Base-by-base conservation (phyloP, 2,113 vertebrate genomes). In the Nothobranchius kuhntae region DNA sequence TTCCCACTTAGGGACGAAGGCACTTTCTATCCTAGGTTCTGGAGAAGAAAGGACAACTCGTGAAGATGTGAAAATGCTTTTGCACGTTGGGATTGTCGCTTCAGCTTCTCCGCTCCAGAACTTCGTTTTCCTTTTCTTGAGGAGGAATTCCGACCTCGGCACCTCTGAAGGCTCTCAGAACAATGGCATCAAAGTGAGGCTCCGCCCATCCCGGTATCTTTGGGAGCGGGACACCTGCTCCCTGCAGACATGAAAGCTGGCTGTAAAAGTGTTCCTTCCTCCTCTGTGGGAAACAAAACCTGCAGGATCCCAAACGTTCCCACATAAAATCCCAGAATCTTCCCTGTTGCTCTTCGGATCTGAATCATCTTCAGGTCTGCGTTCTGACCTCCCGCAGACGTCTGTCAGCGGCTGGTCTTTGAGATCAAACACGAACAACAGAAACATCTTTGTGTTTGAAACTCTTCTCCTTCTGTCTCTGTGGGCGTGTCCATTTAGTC, bases 151-250 rank as follows among this genome's bases (percentile, higher is more conserved):
- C 21, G 35, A 36, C 24, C 15, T 53, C 47, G 6, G 24, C 0
- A 21, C 17, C 40, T 60, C 44, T 46, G 10, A 53, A 38, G 24
- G 40, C 42, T 68, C 9, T 13, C 46, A 57, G 71, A 66, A 74
- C 71, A 74, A 74, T 65, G 11, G 56, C 61, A 74, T 79, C 56
- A 74, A 74, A 70, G 76, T 15, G 2, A 11, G 0, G 11, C 59
- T 66, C 44, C 64, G 38, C 38, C 9, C 0, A 7, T 44, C 45
- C 44, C 13, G 24, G 36, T 55, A 40, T 40, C 7, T 44, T 7
- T 55, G 13, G 13, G 21, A 40, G 6, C n/a, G 10, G 13, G 45
- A 35, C 58, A 47, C 52, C 56, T 40, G 63, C 47, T 50, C 58
- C 50, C 36, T 51, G 55, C 35, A 36, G 73, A 60, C 51, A 44